Percentiles rank a stretch among this genome's conserved stretches.
These are phyloP conservation scores for Phoxinus dragarum DNA, from an alignment of 2,797 vertebrate species.

Conservation along the genomic window DNA sequence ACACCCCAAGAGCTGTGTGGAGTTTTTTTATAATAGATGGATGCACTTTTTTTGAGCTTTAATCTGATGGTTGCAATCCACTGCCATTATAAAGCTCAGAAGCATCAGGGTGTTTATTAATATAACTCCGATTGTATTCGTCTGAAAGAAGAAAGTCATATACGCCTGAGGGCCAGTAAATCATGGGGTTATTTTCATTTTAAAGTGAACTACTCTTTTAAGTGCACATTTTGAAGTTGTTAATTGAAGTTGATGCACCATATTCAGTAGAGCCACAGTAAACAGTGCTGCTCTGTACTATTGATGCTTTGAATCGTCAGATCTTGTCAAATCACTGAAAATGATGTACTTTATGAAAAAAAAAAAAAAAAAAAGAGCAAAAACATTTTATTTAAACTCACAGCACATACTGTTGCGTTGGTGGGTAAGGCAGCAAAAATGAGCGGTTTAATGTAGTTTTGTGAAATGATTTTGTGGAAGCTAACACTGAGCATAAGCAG, in stretches of 20 bases:
- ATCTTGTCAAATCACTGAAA: background rate
- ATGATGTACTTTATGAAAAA: background rate
- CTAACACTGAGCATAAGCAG: conserved; percentile 33
- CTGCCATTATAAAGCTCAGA: too few species aligned
- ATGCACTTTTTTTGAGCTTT: too few species aligned
- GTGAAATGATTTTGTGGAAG: background rate
- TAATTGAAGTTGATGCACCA: background rate
- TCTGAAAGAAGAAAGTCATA: too few species aligned
- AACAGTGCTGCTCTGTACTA: background rate
- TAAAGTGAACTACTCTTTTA: background rate
- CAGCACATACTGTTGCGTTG: background rate
- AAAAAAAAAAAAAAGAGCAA: background rate
- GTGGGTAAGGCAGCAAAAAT: background rate
- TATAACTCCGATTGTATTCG: too few species aligned
- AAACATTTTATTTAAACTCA: background rate
- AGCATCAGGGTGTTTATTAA: too few species aligned
- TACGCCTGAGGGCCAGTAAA: too few species aligned
- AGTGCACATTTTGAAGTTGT: background rate
- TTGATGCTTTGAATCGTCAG: background rate
- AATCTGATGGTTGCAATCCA: too few species aligned
- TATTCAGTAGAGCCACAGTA: background rate
- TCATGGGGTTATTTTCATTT: too few species aligned
- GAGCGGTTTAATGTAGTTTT: conserved; percentile 7
- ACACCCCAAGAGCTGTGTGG: too few species aligned
- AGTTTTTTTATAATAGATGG: too few species aligned